These are phyloP conservation scores for Monoplex corrugatus DNA, from an alignment of 2,888 invertebrate species.

Conservation along the genomic window DNA sequence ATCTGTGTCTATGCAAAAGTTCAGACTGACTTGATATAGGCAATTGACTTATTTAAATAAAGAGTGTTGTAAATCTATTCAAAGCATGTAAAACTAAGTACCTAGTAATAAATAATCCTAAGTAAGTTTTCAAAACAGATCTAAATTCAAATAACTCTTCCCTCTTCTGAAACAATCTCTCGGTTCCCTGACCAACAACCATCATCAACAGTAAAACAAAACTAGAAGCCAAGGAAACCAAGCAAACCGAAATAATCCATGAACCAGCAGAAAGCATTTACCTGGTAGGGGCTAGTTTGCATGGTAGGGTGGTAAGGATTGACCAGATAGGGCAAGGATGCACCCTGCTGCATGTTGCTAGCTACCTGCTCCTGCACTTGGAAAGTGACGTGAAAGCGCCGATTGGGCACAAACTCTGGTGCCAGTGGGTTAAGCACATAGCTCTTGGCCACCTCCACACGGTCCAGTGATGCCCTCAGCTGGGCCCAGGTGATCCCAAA, in stretches of 20 bases:
- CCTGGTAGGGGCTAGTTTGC: constrained; percentile 41
- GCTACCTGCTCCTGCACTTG: constrained; percentile 20
- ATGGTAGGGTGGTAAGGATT: constrained; percentile 20
- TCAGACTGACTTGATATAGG: too few species aligned
- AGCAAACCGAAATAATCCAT: not conserved
- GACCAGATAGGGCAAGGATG: constrained; percentile 30
- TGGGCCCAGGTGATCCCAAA: constrained; percentile 88
- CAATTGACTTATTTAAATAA: too few species aligned
- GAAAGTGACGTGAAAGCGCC: constrained; percentile 62
- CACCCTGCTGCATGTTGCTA: not conserved
- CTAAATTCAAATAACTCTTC: too few species aligned
- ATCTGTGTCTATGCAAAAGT: too few species aligned
- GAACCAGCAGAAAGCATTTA: not conserved
- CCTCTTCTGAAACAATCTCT: too few species aligned
- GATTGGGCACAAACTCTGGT: constrained; percentile 88
- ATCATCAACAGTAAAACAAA: too few species aligned
- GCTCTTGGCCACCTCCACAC: constrained; percentile 88
- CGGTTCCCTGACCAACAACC: too few species aligned
- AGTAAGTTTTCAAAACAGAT: too few species aligned
- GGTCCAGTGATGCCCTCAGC: constrained; percentile 87
- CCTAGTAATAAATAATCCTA: too few species aligned
- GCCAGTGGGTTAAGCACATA: constrained; percentile 91
- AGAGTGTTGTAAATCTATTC: too few species aligned
- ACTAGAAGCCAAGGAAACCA: not conserved
- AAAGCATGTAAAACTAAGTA: too few species aligned